Evolutionary conservation across 2,113 vertebrate species (phyloP).

Genomic region (Leptobrachium ailaonicum): DNA sequence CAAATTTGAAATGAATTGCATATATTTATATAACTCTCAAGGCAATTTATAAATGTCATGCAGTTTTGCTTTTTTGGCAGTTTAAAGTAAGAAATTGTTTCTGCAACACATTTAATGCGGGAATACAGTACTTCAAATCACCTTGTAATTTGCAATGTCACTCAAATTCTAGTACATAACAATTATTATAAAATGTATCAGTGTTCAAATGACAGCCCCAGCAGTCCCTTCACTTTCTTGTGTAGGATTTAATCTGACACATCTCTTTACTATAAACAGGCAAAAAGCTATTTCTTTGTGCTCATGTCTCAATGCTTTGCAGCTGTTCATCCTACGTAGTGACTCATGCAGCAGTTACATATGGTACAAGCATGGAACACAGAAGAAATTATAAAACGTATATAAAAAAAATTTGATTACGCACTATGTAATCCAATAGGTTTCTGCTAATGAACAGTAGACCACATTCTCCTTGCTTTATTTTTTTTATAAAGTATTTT

Average conservation of each 20-base stretch:
- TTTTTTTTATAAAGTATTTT: too few species aligned
- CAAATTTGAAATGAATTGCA: slow-evolving; percentile 56
- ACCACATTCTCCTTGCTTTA: too few species aligned
- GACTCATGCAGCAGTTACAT: neutral
- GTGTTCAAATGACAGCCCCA: slow-evolving; percentile 51
- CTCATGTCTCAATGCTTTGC: slow-evolving; percentile 29
- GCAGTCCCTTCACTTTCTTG: slow-evolving; percentile 55
- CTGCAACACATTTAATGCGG: slow-evolving; percentile 53
- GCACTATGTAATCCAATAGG: neutral
- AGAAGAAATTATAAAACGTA: neutral
- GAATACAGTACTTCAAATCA: slow-evolving; percentile 57
- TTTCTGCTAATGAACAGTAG: too few species aligned
- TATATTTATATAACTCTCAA: slow-evolving; percentile 53
- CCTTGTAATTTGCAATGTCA: slow-evolving; percentile 55
- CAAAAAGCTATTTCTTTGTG: slow-evolving; percentile 34
- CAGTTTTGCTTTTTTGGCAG: slow-evolving; percentile 52
- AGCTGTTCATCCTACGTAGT: slow-evolving; percentile 25
- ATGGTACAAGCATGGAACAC: neutral
- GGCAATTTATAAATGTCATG: slow-evolving; percentile 48
- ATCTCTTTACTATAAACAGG: slow-evolving; percentile 36
- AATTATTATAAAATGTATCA: slow-evolving; percentile 56
- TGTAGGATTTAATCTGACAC: slow-evolving; percentile 51
- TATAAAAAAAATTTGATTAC: neutral
- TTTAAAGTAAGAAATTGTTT: slow-evolving; percentile 56
- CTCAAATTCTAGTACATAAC: slow-evolving; percentile 49